Evolutionary conservation across 2,113 vertebrate genomes (phyloP), one percentile per base, ranked within the genome.

Genomic region (Potamarius usumacintae): DNA sequence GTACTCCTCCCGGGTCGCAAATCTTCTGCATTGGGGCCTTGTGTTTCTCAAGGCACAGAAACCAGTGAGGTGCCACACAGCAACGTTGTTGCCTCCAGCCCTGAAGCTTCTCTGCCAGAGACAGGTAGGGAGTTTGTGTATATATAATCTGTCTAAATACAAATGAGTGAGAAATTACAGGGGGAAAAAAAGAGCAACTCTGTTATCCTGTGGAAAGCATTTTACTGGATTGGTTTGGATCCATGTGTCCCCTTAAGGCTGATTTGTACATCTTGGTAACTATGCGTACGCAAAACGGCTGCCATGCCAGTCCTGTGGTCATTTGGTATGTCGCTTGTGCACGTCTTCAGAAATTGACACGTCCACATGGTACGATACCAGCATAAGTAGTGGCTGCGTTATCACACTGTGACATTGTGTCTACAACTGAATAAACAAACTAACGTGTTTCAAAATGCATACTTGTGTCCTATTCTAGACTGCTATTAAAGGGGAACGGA

Each of bases 61-160:
- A 14, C 77, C 76, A 78, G 0, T 1, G 95, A 96, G 0, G 86
- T 86, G 27, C 42, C 81, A 8, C 63, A 86, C 25, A 92, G 87
- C 84, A 93, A 87, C 80, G 91, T 72, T 67, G 52, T 87, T 18
- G 30, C 72, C 93, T 83, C 71, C 94, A 85, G 83, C 87, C 92
- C 92, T 0, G 96, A 97, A 50, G 87, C 88, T 71, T 60, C 91
- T 0, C 92, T 94, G 72, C 89, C 15, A 3, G 96, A 96, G 10
- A 82, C 74, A 9, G 95, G 96, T 96, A 88, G 92, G 92, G 0
- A 2, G 15, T 42, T 18, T 72, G 11, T 27, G 15, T 65, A 0
- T 65, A 12, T 65, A 3, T 30, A 67, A 67, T 27, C 5, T 67
- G 5, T 14, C 27, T 5, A 30, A 10, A 7, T 15, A 34, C 2